Evolutionary conservation across 1,140 invertebrate genomes (phyloP).

Genomic region (Apocrypta bakeri): DNA sequence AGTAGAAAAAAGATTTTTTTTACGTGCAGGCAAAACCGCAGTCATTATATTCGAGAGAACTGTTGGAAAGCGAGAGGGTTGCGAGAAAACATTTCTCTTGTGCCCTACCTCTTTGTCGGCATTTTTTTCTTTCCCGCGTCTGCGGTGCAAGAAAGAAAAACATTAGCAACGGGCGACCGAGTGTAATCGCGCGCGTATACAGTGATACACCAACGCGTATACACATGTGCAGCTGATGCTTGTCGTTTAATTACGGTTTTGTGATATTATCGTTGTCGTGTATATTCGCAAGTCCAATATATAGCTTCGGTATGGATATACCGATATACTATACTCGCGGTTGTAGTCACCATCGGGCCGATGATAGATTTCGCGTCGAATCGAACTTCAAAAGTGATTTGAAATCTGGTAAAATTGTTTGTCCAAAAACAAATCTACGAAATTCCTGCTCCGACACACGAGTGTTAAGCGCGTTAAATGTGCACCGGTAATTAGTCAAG

Average conservation of each 20-base stretch:
- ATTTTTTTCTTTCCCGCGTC: not conserved
- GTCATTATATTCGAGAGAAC: not conserved
- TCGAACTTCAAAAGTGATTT: not conserved
- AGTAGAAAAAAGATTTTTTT: not conserved
- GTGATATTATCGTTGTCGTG: not conserved
- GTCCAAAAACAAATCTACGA: not conserved
- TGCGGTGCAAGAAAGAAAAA: slow-evolving; percentile 10
- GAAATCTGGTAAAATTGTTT: not conserved
- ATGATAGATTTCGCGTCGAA: not conserved
- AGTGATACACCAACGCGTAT: not conserved
- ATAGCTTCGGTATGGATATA: no score
- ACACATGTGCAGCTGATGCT: not conserved
- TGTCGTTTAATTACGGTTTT: slow-evolving; percentile 6
- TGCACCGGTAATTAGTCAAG: not conserved
- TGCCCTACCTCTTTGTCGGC: not conserved
- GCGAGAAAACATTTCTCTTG: slow-evolving; percentile 33
- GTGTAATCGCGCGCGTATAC: not conserved
- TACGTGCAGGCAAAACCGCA: not conserved
- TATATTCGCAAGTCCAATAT: no score
- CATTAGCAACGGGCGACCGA: slow-evolving; percentile 12
- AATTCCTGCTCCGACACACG: no score
- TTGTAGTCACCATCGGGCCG: no score
- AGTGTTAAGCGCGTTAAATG: slow-evolving; percentile 18
- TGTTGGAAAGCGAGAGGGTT: not conserved
- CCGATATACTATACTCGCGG: no score